Base-by-base conservation (phyloP, 2,888 invertebrate genomes). In the Spilarctia lutea region DNA sequence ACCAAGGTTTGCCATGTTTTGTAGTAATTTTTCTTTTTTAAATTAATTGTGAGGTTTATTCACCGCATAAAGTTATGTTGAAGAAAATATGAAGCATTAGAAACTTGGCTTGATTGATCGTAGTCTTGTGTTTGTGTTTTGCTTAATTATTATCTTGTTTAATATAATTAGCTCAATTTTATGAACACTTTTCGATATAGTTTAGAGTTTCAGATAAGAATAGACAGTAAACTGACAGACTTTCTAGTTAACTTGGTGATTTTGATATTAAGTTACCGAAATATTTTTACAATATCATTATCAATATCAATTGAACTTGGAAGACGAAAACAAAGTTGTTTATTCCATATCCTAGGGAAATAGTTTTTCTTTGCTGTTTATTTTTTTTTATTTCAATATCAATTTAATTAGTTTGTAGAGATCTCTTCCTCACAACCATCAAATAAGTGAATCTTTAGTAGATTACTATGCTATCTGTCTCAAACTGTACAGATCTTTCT, bases 21-120 rank as follows among this genome's bases (percentile, higher is more conserved):
- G 63, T 30, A 33, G 30, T 70, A 52, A 70, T 65, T 42, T 42
- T 74, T 74, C 68, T 48, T 70, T 65, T 69, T 65, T 30, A 69
- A 73, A 70, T 56, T 65, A 74, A 65, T 56, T 65, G 30, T 70
- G 39, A 69, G 52, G 52, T 69, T 70, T 27, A 42, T 69, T 24
- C 39, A 20, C 33, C 42, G 8, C 30, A 11, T 20, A 33, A 27
- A 30, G 30, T 68, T 73, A 27, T 42, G 60, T 48, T 68, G 16
- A 33, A 35, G 33, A 63, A 63, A 63, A 16, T 63, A 63, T 63
- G 30, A 63, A 63, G 30, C 30, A 60, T 13, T 13, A n/a, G 27
- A 11, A 3, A 16, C 16, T 16, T 60, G 13, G 60, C 16, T 27
- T 60, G n/a, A 60, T 60, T 27, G 60, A 60, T 60, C 24, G 27